phyloP scores from a whole-genome alignment of 2,797 vertebrate genomes.

The Halcyon leucocephala region DNA sequence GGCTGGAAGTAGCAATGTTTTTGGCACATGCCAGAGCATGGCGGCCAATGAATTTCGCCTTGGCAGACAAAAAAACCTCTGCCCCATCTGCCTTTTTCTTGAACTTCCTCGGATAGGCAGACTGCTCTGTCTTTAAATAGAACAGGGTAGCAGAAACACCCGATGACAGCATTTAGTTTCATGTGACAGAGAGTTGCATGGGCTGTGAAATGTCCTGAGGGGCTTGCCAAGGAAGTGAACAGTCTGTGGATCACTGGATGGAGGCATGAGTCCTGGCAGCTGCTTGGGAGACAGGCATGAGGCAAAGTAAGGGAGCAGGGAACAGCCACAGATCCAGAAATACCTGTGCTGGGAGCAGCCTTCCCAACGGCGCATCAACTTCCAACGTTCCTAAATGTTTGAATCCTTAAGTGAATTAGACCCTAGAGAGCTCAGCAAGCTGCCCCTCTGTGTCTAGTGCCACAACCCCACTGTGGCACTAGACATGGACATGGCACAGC shows the following conservation, averaged over 20 bases:
- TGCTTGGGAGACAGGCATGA: background rate
- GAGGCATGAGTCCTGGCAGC: background rate
- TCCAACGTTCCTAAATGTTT: background rate
- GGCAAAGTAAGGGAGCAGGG: background rate
- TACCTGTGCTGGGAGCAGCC: background rate
- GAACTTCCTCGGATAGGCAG: background rate
- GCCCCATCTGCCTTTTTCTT: background rate
- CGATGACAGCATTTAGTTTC: background rate
- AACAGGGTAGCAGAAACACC: background rate
- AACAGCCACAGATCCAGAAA: background rate
- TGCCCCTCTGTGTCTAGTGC: background rate
- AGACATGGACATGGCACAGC: fast-evolving
- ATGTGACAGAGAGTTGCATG: background rate
- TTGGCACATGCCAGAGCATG: background rate
- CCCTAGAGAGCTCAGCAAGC: background rate
- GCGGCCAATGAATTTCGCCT: background rate
- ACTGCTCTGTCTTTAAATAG: background rate
- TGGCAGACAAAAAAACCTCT: background rate
- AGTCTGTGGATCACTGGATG: background rate
- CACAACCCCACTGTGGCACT: background rate
- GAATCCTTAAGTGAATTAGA: background rate
- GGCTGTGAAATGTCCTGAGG: background rate
- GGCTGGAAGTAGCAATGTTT: background rate
- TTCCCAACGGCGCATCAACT: background rate
- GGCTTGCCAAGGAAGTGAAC: background rate